Evolutionary conservation across 2,797 vertebrate genomes (phyloP).

Genomic region (Chromobotia macracanthus): DNA sequence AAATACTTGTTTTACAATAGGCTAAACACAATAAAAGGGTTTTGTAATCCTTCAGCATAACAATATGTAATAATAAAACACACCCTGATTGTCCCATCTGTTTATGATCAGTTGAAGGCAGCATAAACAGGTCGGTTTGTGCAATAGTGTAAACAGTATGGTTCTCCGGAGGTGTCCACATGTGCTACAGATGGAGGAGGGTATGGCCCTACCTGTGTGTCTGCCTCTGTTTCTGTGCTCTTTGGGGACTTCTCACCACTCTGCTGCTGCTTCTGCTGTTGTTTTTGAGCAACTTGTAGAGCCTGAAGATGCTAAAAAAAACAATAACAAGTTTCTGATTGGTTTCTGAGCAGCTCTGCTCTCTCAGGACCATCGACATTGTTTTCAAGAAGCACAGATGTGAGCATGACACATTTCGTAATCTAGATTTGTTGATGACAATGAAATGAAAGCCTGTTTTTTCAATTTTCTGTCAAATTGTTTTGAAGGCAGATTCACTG

Average conservation of each 20-base stretch:
- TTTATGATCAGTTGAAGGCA: neutral
- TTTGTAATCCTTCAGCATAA: conserved; percentile 7
- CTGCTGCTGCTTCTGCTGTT: conserved; percentile 77
- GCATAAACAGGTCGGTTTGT: conserved; percentile 40
- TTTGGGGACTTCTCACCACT: conserved; percentile 84
- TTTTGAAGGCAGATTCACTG: neutral
- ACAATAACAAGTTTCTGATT: conserved; percentile 59
- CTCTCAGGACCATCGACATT: conserved; percentile 45
- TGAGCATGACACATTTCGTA: conserved; percentile 10
- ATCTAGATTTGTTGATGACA: conserved; percentile 17
- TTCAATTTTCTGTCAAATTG: neutral
- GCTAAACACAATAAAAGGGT: conserved; percentile 23
- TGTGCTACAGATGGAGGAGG: conserved; percentile 34
- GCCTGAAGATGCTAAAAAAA: conserved; percentile 70
- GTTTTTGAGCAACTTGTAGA: conserved; percentile 86
- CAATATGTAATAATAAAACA: conserved; percentile 38
- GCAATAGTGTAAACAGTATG: conserved; percentile 32
- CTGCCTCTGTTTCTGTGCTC: conserved; percentile 85
- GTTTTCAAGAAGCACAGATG: conserved; percentile 42
- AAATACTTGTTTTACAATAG: conserved; percentile 27
- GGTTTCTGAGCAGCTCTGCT: conserved; percentile 48
- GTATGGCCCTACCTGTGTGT: conserved; percentile 78
- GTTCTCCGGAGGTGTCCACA: conserved; percentile 21
- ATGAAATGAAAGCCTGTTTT: conserved; percentile 6
- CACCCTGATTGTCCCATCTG: conserved; percentile 20